Percentiles rank a stretch among this genome's conserved stretches.
phyloP scores from a whole-genome alignment of 2,113 vertebrate species.

The Plecturocebus donacophilus region DNA sequence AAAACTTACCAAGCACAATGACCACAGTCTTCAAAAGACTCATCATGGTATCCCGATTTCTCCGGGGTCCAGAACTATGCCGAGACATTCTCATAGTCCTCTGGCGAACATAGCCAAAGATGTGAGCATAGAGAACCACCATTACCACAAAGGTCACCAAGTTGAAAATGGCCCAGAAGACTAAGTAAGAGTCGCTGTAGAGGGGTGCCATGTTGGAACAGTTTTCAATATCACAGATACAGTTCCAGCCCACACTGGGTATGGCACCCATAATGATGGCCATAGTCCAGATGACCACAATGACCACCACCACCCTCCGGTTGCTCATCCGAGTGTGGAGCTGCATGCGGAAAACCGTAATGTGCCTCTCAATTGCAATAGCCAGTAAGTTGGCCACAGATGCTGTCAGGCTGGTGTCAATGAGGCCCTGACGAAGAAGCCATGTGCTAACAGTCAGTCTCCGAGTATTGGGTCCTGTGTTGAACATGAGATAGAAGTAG shows the following conservation, averaged over 20 bases:
- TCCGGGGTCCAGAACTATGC: constrained; percentile 95
- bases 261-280: constrained; percentile 98
- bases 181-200: constrained; percentile 98
- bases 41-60: constrained; percentile 99
- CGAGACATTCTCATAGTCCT: constrained; percentile 99
- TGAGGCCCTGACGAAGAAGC: constrained; percentile 97
- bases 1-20: constrained; percentile 96
- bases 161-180: constrained; percentile 99
- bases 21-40: constrained; percentile 98
- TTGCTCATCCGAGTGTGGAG: constrained; percentile 99
- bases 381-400: constrained; percentile 97
- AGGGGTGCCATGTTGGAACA: constrained; percentile 99
- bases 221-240: constrained; percentile 93
- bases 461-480: constrained; percentile 98
- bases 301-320: constrained; percentile 96
- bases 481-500: constrained; percentile 99
- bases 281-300: constrained; percentile 99
- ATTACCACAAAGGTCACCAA: constrained; percentile 98
- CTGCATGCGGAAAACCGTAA: constrained; percentile 99
- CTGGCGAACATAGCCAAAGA: constrained; percentile 98
- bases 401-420: constrained; percentile 97
- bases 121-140: constrained; percentile 98
- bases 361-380: constrained; percentile 98
- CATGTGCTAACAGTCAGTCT: constrained; percentile 96
- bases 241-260: constrained; percentile 98